Conservation (phyloP, 2,797 vertebrate genomes). For the Sebastes trivittatus region DNA sequence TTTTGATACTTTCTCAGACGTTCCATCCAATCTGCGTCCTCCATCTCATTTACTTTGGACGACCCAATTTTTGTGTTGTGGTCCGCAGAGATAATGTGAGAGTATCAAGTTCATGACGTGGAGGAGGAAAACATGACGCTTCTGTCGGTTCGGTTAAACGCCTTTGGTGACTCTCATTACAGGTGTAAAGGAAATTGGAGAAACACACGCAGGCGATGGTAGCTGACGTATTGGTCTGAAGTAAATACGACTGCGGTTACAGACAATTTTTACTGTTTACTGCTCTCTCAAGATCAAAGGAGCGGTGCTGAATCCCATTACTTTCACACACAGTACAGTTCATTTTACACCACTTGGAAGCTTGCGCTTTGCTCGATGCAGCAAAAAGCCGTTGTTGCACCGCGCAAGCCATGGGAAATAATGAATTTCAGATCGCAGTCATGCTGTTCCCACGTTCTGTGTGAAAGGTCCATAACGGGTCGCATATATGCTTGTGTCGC, state of each 20-base stretch:
- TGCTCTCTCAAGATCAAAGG: neutral
- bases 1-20: conserved; percentile 11
- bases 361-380: too few relatives aligned
- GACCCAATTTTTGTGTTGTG: conserved; percentile 7
- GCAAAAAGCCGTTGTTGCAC: too few relatives aligned
- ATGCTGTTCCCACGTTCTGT: too few relatives aligned
- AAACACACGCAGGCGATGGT: conserved; percentile 4
- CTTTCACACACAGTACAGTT: neutral
- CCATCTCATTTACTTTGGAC: conserved; percentile 24
- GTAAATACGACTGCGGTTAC: conserved; percentile 15
- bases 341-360: neutral
- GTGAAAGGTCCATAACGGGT: too few relatives aligned
- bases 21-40: conserved; percentile 3
- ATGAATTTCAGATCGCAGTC: too few relatives aligned
- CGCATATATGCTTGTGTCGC: too few relatives aligned
- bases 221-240: conserved; percentile 5
- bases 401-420: too few relatives aligned
- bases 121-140: neutral
- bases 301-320: neutral
- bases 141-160: neutral
- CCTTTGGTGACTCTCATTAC: conserved; percentile 4
- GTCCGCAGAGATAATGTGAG: neutral
- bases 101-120: conserved; percentile 18
- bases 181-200: conserved; percentile 28
- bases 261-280: conserved; percentile 13